Evolutionary conservation across 1,140 invertebrate species (phyloP), one percentile per base, ranked within the genome.

Genomic region (Brachionus asplanchnoidis): DNA sequence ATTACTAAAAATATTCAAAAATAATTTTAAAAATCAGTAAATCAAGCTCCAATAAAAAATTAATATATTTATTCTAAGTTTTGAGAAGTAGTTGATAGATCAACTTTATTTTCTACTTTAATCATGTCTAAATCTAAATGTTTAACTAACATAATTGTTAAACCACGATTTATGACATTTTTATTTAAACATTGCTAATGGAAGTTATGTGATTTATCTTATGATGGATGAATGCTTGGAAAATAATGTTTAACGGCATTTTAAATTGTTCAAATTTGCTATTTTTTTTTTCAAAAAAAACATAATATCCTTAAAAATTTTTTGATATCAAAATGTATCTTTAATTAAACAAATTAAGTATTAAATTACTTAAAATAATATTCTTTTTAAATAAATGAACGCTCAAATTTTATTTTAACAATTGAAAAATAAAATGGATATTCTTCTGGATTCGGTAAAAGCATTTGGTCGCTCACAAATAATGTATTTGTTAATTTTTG

Each of bases 381-480:
- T 68, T 12, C n/a, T 36, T 68, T 68, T 68, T 68, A 68, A 68
- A 68, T 42, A 75, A 42, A 75, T 5, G 66, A 32, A 70, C 7
- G 3, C 20, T 26, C 32, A 66, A 5, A 28, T 23, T 66, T 26
- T 11, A 66, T 4, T 26, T 9, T 12, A 66, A 66, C 12, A 66
- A 66, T 20, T 20, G n/a, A 17, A 42, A 46, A 20, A n/a, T n/a
- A 77, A 50, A 77, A 77, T 77, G 73, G 79, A 82, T 26, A 14
- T 40, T 26, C 28, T 82, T 14, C 1, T 82, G 3, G 79, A 82
- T 23, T 65, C 79, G 4, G 28, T 82, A 23, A 46, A 36, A 40
- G 36, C 79, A 44, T 65, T 65, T 46, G 79, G 79, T 36, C 23
- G 42, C 9, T 36, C 79, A 4, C 79, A 82, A 82, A 65, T 28